Evolutionary conservation across 2,888 invertebrate genomes (phyloP).

Genomic region (Amphiduros pacificus): DNA sequence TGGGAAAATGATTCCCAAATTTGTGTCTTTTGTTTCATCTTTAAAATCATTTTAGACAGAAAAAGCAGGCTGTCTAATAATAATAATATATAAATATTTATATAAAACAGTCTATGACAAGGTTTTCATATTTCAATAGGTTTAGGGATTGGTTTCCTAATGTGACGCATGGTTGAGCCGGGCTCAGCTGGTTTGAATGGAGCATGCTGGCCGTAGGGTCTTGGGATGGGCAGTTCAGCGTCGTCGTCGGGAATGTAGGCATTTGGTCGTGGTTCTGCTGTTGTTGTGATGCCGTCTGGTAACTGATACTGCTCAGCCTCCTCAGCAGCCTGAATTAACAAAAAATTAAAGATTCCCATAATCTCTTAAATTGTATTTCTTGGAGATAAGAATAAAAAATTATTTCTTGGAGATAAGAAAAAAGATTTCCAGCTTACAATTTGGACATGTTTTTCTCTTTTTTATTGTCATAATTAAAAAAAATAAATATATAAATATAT

Average conservation of each 20-base stretch:
- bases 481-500: too few relatives aligned
- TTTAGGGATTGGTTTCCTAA: conserved; percentile 58
- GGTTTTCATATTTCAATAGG: conserved; percentile 57
- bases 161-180: conserved; percentile 58
- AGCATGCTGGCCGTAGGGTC: conserved; percentile 58
- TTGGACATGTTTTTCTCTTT: too few relatives aligned
- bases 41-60: too few relatives aligned
- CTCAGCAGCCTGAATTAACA: conserved; percentile 42
- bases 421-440: conserved; percentile 36
- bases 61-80: too few relatives aligned
- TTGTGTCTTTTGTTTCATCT: too few relatives aligned
- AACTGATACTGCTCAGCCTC: conserved; percentile 56
- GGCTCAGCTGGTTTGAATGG: conserved; percentile 58
- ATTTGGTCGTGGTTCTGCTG: conserved; percentile 59
- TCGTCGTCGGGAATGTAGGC: conserved; percentile 60
- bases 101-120: too few relatives aligned
- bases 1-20: too few relatives aligned
- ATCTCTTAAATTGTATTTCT: neutral
- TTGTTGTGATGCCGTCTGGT: conserved; percentile 53
- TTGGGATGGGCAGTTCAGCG: conserved; percentile 58
- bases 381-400: neutral
- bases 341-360: neutral
- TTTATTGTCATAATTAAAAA: too few relatives aligned
- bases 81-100: too few relatives aligned
- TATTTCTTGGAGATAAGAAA: neutral